phyloP scores from a whole-genome alignment of 2,888 invertebrate species.

The Coelopa pilipes region DNA sequence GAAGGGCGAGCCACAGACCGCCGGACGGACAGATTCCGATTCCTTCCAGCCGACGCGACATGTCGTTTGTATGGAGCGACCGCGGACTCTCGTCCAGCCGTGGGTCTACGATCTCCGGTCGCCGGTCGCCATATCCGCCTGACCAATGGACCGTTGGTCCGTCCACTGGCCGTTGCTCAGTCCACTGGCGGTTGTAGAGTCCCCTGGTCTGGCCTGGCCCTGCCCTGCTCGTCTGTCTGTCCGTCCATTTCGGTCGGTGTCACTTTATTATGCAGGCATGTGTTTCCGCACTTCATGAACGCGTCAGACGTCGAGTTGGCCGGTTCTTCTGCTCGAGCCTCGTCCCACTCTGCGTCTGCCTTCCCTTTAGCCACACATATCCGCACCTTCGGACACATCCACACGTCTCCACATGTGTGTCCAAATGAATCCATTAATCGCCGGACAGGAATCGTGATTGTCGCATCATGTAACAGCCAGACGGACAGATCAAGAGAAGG shows the following conservation, averaged over 20 bases:
- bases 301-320: slow-evolving; percentile 32
- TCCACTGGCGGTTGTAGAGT: background rate
- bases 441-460: slow-evolving; percentile 49
- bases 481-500: too few relatives aligned
- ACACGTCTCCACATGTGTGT: slow-evolving; percentile 28
- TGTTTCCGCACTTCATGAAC: slow-evolving; percentile 42
- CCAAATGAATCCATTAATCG: slow-evolving; percentile 35
- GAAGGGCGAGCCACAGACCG: too few relatives aligned
- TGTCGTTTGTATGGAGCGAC: too few relatives aligned
- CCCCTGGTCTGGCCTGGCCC: background rate
- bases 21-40: too few relatives aligned
- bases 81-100: too few relatives aligned
- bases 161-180: background rate
- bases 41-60: too few relatives aligned
- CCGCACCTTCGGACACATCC: background rate
- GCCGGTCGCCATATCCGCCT: too few relatives aligned
- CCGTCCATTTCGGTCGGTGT: slow-evolving; percentile 32
- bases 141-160: background rate
- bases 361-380: background rate
- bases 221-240: background rate
- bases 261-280: slow-evolving; percentile 44
- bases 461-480: slow-evolving; percentile 49
- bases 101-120: too few relatives aligned
- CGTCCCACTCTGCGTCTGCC: too few relatives aligned
- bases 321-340: background rate